Percentiles rank a stretch among this genome's conserved stretches.
These are phyloP conservation scores for Loxodonta africana DNA, from an alignment of 2,113 vertebrate genomes.

Conservation along the genomic window DNA sequence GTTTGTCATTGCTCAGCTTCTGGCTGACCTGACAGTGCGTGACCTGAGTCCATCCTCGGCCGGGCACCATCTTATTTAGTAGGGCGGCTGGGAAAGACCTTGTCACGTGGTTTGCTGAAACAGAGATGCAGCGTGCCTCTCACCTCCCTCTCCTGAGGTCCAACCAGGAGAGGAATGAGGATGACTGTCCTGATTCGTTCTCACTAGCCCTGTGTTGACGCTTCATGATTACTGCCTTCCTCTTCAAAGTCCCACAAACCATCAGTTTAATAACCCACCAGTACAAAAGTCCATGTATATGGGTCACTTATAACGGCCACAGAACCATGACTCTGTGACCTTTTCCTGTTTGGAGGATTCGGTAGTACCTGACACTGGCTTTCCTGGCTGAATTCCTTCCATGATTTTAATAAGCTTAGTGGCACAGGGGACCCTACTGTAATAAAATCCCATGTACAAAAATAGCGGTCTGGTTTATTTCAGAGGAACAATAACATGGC, in stretches of 20 bases:
- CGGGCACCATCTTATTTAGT: neutral
- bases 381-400: neutral
- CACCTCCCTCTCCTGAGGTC: neutral
- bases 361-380: neutral
- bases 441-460: neutral
- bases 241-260: slow-evolving; percentile 35
- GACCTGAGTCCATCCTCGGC: neutral
- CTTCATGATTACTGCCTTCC: neutral
- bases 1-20: neutral
- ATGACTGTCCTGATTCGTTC: neutral
- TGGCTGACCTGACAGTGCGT: neutral
- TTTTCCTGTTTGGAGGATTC: neutral
- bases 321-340: neutral
- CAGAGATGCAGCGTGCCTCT: neutral
- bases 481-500: neutral
- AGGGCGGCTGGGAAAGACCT: neutral
- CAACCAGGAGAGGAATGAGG: neutral
- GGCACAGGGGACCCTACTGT: slow-evolving; percentile 1
- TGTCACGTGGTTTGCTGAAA: neutral
- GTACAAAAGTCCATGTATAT: neutral
- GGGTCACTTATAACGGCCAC: neutral
- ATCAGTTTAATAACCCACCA: neutral
- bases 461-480: slow-evolving; percentile 28
- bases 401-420: slow-evolving; percentile 39
- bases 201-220: neutral